phyloP scores from a whole-genome alignment of 2,113 vertebrate genomes.

The Poeciliopsis turrubarensis region DNA sequence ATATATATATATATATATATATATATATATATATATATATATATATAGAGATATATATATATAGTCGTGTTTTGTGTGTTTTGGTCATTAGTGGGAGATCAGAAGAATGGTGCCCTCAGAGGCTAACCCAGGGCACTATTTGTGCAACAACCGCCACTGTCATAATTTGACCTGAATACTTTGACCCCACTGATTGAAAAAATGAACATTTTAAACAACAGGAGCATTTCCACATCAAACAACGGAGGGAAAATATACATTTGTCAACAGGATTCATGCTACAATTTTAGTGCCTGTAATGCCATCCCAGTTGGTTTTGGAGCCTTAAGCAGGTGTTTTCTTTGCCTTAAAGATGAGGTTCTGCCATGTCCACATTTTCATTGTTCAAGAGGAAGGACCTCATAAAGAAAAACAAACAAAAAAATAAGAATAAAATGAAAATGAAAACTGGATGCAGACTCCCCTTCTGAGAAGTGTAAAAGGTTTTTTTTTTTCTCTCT shows the following conservation, averaged over 20 bases:
- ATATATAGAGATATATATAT: too few relatives aligned
- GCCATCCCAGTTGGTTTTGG: not conserved
- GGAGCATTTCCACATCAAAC: not conserved
- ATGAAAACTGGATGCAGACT: constrained; percentile 41
- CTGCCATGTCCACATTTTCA: not conserved
- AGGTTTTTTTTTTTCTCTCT: constrained; percentile 71
- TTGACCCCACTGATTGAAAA: not conserved
- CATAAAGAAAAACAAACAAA: not conserved
- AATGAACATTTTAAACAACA: too few relatives aligned
- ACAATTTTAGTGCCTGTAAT: not conserved
- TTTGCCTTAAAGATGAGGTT: not conserved
- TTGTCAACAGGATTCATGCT: not conserved
- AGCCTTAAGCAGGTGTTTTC: not conserved
- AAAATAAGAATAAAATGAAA: constrained; percentile 15
- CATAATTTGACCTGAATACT: not conserved
- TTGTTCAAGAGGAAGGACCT: constrained; percentile 59
- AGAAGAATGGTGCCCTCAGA: not conserved
- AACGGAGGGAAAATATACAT: not conserved
- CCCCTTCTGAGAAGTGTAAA: constrained; percentile 66
- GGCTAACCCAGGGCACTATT: not conserved
- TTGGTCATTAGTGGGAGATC: too few relatives aligned
- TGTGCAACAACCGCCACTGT: not conserved
- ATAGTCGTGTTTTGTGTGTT: not conserved
- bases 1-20: too few relatives aligned
- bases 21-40: too few relatives aligned